These are phyloP conservation scores for Drosophila sulfurigaster DNA, from an alignment of 1,140 invertebrate species.

Conservation along the genomic window DNA sequence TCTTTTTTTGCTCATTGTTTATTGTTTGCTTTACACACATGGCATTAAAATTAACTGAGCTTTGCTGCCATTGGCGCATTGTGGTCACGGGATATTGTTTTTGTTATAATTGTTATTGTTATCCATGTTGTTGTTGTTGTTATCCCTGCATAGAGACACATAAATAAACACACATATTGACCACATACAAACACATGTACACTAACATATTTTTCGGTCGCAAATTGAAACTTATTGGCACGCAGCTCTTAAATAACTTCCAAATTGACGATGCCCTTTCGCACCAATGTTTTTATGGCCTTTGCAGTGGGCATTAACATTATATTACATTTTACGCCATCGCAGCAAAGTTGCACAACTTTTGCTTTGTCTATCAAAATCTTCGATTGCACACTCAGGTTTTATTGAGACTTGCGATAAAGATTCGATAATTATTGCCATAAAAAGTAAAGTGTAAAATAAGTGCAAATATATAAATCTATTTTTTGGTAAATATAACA, in stretches of 20 bases:
- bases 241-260: conserved; percentile 2
- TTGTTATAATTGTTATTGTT: conserved; percentile 1
- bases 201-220: conserved; percentile 37
- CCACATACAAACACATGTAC: conserved; percentile 15
- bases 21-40: conserved; percentile 59
- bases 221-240: conserved; percentile 32
- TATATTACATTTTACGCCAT: background rate
- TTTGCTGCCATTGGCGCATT: conserved; percentile 43
- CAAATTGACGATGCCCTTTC: conserved; percentile 29
- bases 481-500: no score
- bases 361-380: no score
- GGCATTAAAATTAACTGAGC: conserved; percentile 66
- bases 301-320: background rate
- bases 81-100: conserved; percentile 26
- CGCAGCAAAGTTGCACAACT: no score
- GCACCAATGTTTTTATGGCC: background rate
- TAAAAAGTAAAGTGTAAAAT: no score
- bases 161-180: conserved; percentile 51
- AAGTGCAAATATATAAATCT: no score
- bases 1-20: conserved; percentile 10
- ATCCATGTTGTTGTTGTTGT: conserved; percentile 13
- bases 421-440: no score
- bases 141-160: conserved; percentile 22
- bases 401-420: no score
- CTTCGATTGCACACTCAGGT: no score